Conservation (phyloP, 2,888 invertebrate species). For the Megastigmus dorsalis region DNA sequence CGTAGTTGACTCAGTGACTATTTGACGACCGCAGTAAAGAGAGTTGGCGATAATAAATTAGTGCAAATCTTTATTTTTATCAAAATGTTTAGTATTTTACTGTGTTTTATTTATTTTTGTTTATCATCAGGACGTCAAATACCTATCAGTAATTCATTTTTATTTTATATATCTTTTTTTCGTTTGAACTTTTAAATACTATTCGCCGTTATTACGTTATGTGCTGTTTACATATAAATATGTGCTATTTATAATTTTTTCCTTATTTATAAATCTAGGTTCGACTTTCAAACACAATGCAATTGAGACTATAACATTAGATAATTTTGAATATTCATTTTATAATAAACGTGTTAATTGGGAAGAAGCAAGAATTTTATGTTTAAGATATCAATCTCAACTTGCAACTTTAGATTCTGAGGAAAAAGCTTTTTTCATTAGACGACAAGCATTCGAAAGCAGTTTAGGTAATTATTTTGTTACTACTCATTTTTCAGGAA, state of each 20-base stretch:
- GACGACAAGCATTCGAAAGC: neutral
- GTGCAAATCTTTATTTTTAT: neutral
- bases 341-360: conserved; percentile 58
- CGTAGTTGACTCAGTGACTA: neutral
- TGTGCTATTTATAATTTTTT: no score
- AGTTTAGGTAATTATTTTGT: conserved; percentile 11
- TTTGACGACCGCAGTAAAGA: neutral
- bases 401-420: conserved; percentile 57
- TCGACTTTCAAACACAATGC: conserved; percentile 13
- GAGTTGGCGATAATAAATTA: neutral
- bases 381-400: conserved; percentile 56
- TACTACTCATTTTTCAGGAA: neutral
- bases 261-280: conserved; percentile 18
- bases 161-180: neutral
- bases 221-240: no score
- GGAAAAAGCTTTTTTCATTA: conserved; percentile 52
- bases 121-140: neutral
- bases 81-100: neutral
- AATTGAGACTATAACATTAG: neutral
- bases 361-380: conserved; percentile 59
- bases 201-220: neutral
- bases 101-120: neutral
- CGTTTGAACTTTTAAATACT: neutral
- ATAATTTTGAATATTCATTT: conserved; percentile 57
- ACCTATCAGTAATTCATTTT: neutral